Evolutionary conservation across 1,140 invertebrate species (phyloP).

Genomic region (Solenopsis fugax): DNA sequence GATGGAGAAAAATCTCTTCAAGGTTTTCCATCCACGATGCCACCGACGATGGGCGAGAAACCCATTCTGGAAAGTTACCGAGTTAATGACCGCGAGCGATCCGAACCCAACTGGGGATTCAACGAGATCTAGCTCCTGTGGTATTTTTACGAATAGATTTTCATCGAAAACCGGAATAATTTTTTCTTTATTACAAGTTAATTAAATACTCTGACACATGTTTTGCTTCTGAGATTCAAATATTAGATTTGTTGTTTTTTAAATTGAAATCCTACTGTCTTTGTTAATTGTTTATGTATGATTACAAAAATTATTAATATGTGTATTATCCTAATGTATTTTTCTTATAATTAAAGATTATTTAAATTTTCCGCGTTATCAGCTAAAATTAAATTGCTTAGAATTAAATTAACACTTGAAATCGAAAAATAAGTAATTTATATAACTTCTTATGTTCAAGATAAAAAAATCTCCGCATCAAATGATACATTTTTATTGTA

Average conservation of each 20-base stretch:
- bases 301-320: constrained; percentile 18
- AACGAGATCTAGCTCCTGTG: background rate
- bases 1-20: constrained; percentile 21
- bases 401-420: constrained; percentile 2
- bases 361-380: background rate
- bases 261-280: background rate
- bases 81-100: background rate
- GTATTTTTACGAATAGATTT: background rate
- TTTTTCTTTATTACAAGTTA: background rate
- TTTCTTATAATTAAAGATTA: background rate
- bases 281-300: background rate
- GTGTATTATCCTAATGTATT: background rate
- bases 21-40: background rate
- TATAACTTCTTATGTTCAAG: background rate
- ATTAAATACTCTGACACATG: background rate
- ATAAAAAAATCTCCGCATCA: background rate
- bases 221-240: background rate
- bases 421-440: background rate
- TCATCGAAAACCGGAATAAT: constrained; percentile 14
- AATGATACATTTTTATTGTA: background rate
- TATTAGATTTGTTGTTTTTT: background rate
- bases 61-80: constrained; percentile 46
- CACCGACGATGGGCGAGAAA: background rate
- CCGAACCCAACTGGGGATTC: background rate
- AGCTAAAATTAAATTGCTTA: background rate